Evolutionary conservation across 2,888 invertebrate species (phyloP).

Genomic region (Pedicia rivosa): DNA sequence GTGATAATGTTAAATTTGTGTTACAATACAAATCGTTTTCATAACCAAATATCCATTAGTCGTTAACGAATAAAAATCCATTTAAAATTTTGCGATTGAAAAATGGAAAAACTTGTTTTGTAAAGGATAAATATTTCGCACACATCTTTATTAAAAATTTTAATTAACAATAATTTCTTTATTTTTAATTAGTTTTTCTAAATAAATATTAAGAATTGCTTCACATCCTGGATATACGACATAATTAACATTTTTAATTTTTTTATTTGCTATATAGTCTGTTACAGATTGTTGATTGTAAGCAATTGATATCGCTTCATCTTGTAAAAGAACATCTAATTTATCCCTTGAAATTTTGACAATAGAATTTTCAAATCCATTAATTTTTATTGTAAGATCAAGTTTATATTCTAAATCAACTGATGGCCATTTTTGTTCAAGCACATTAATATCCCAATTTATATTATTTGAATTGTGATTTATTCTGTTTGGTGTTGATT

Average conservation of each 20-base stretch:
- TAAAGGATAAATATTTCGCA: too few relatives aligned
- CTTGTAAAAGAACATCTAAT: slow-evolving; percentile 35
- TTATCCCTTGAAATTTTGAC: slow-evolving; percentile 35
- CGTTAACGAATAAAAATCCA: too few relatives aligned
- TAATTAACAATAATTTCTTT: too few relatives aligned
- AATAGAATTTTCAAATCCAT: slow-evolving; percentile 33
- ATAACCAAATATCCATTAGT: too few relatives aligned
- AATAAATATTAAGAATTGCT: slow-evolving; percentile 26
- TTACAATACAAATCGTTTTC: too few relatives aligned
- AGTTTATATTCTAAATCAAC: slow-evolving; percentile 52
- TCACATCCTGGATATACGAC: slow-evolving; percentile 29
- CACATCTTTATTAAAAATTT: too few relatives aligned
- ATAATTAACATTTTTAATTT: slow-evolving; percentile 26
- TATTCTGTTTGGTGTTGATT: slow-evolving; percentile 42
- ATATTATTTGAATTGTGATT: slow-evolving; percentile 34
- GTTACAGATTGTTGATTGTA: slow-evolving; percentile 29
- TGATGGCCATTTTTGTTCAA: slow-evolving; percentile 64
- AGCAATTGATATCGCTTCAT: slow-evolving; percentile 37
- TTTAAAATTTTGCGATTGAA: too few relatives aligned
- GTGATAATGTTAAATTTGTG: too few relatives aligned
- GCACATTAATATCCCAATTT: slow-evolving; percentile 49
- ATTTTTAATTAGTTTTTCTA: slow-evolving; percentile 20
- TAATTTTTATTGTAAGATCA: slow-evolving; percentile 44
- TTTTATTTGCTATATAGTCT: slow-evolving; percentile 24
- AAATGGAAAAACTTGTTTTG: too few relatives aligned